Percentiles rank a stretch among this genome's conserved stretches.
Conservation (phyloP, 2,888 invertebrate genomes). For the Desoria tigrina region DNA sequence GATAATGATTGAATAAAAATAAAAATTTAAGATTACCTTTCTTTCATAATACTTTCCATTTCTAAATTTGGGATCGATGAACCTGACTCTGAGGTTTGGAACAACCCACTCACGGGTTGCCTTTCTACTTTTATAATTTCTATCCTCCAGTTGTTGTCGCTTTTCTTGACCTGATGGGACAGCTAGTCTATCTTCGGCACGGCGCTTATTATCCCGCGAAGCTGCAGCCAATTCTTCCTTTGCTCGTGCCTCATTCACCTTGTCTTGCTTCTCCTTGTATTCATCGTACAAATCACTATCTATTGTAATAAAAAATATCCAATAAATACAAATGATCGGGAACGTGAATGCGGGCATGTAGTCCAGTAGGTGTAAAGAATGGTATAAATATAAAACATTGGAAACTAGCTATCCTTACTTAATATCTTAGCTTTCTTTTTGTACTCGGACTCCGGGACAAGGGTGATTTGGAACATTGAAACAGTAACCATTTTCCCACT, state of each 20-base stretch:
- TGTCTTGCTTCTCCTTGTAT: conserved; percentile 14
- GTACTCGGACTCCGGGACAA: conserved; percentile 78
- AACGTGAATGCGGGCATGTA: no score
- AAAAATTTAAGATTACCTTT: no score
- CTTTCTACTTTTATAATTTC: neutral
- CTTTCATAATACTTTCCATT: conserved; percentile 12
- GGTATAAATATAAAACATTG: no score
- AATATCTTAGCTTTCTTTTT: conserved; percentile 79
- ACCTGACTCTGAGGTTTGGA: conserved; percentile 8
- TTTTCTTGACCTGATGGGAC: neutral
- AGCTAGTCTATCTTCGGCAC: neutral
- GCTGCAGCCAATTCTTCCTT: neutral
- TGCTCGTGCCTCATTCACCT: neutral
- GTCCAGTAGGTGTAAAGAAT: no score
- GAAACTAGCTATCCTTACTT: conserved; percentile 81
- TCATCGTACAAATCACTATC: conserved; percentile 13
- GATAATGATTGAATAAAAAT: no score
- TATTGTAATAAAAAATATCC: conserved; percentile 5
- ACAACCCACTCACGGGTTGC: conserved; percentile 6
- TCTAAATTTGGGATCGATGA: conserved; percentile 12
- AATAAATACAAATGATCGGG: no score
- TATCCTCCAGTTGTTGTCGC: neutral
- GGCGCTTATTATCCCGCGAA: neutral
- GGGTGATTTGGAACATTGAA: conserved; percentile 75
- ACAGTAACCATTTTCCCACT: conserved; percentile 69